Evolutionary conservation across 2,797 vertebrate genomes (phyloP).

Genomic region (Menidia menidia): DNA sequence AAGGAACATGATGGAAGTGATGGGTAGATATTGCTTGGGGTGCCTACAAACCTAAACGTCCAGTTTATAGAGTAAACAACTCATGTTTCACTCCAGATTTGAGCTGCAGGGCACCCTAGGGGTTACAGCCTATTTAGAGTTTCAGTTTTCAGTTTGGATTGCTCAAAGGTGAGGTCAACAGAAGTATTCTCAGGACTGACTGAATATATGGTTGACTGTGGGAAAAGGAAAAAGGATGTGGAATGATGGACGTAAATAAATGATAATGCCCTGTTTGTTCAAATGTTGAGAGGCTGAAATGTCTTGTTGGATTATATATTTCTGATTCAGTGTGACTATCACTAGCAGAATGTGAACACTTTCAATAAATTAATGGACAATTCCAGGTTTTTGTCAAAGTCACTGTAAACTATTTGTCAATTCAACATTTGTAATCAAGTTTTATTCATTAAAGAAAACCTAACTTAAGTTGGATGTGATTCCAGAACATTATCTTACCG

Average conservation of each 20-base stretch:
- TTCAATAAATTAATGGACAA: not conserved
- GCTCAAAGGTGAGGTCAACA: not conserved
- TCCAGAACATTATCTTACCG: too few species aligned
- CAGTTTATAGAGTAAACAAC: conserved; percentile 56
- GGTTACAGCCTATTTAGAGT: conserved; percentile 14
- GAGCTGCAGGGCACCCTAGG: conserved; percentile 17
- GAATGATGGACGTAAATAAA: not conserved
- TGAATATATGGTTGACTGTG: conserved; percentile 11
- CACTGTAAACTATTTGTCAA: not conserved
- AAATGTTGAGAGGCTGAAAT: not conserved
- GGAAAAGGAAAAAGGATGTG: not conserved
- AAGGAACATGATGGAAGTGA: conserved; percentile 14
- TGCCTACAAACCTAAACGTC: conserved; percentile 28
- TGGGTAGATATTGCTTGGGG: conserved; percentile 26
- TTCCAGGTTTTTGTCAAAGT: not conserved
- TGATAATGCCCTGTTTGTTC: not conserved
- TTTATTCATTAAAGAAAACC: too few species aligned
- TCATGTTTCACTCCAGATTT: conserved; percentile 28
- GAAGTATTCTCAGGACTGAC: not conserved
- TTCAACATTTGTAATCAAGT: conserved; percentile 3
- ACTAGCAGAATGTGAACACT: too few species aligned
- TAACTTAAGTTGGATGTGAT: too few species aligned
- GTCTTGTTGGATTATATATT: not conserved
- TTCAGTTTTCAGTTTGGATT: conserved; percentile 8
- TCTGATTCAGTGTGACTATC: too few species aligned